Evolutionary conservation across 2,888 invertebrate species (phyloP), one percentile per base, ranked within the genome.

Genomic region (Laothoe populi): DNA sequence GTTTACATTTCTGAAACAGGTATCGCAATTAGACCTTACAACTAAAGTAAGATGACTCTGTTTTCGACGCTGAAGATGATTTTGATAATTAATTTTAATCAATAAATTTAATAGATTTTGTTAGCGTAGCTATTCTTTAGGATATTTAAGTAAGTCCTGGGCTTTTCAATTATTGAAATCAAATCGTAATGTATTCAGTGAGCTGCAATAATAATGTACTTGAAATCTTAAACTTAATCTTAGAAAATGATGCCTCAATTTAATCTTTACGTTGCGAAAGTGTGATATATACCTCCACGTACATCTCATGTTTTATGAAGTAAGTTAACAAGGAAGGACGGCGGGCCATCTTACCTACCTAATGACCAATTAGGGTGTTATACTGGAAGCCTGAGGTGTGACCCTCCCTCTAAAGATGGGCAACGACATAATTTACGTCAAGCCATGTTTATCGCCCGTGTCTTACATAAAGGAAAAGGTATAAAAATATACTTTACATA

Each of bases 321-420:
- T 49, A 60, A 62, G 57, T 49, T 60, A 64, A 64, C 62, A 57
- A 62, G 44, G 42, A 44, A 59, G 64, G 64, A 19, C 8, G 61
- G 45, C 24, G 16, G 59, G 53, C 40, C 46, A 60, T 59, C 40
- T 46, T 48, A 59, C 62, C 57, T 62, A 62, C 31, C 23, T 62
- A 46, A 57, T 53, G 53, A 53, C 53, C 31, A 44, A 46, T 48
- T 53, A 53, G 35, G 53, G 35, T 53, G 53, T 35, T 53, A 53
- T 19, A 53, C 11, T 19, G 31, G 11, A 35, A 31, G 48, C 48
- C 48, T 24, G 48, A 48, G 48, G 26, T 5, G 53, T 19, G 53
- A 35, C 53, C 16, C 53, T 19, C 53, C 16, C 7, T 19, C 35
- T 53, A 35, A 26, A 53, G 53, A 49, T 16, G 26, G 8, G 53